Conservation (phyloP, 2,113 vertebrate genomes). For the Rhinolophus sinicus region DNA sequence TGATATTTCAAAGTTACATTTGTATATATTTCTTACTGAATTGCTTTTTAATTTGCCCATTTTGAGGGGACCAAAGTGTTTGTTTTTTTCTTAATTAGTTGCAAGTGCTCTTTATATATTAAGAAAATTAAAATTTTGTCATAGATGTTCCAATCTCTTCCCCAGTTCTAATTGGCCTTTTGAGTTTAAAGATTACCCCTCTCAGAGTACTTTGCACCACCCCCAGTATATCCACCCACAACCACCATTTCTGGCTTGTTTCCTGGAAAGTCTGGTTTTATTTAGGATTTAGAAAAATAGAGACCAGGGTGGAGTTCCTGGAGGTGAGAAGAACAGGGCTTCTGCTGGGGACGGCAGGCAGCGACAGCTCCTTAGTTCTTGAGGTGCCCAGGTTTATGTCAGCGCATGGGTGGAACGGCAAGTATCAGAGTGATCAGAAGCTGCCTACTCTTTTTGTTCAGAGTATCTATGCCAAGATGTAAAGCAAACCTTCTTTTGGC, state of each 20-base stretch:
- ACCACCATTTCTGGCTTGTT: not conserved
- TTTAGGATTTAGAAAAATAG: not conserved
- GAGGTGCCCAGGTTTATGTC: not conserved
- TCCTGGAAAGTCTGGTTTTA: not conserved
- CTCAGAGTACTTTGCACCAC: not conserved
- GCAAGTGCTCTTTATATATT: not conserved
- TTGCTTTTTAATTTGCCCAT: conserved; percentile 5
- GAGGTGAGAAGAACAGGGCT: not conserved
- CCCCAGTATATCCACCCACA: not conserved
- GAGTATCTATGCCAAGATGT: not conserved
- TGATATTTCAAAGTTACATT: not conserved
- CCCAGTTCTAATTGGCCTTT: not conserved
- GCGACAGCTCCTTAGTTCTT: not conserved
- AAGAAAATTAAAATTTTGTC: not conserved
- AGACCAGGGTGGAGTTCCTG: not conserved
- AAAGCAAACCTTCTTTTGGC: not conserved
- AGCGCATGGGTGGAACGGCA: not conserved
- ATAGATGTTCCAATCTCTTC: not conserved
- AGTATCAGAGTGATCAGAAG: not conserved
- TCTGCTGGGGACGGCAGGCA: not conserved
- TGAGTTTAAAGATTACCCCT: not conserved
- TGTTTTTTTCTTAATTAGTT: conserved; percentile 30
- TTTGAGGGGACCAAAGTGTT: not conserved
- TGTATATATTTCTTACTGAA: not conserved
- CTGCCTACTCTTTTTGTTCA: not conserved